Percentiles rank a stretch among this genome's conserved stretches.
phyloP scores from a whole-genome alignment of 2,888 invertebrate genomes.

The Noctua pronuba region DNA sequence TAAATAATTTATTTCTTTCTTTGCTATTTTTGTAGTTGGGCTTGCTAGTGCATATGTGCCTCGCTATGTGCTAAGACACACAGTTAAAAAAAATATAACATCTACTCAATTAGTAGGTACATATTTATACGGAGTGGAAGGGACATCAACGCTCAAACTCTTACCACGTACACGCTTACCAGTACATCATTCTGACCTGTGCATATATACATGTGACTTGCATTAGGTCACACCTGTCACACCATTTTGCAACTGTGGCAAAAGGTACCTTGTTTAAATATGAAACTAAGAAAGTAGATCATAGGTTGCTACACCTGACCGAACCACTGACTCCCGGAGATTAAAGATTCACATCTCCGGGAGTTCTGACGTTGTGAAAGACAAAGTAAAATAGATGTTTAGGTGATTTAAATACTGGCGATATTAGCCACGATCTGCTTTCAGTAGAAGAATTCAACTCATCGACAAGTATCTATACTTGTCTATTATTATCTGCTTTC shows the following conservation, averaged over 20 bases:
- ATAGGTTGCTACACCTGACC: neutral
- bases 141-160: too few relatives aligned
- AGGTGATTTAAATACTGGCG: neutral
- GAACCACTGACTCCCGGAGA: too few relatives aligned
- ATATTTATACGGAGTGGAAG: too few relatives aligned
- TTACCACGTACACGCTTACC: too few relatives aligned
- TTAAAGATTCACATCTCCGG: neutral
- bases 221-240: neutral
- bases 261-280: neutral
- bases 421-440: neutral
- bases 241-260: neutral
- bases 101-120: neutral
- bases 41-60: neutral
- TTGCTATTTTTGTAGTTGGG: too few relatives aligned
- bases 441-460: neutral
- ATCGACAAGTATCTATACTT: too few relatives aligned
- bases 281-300: neutral
- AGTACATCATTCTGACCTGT: too few relatives aligned
- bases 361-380: neutral
- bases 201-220: neutral
- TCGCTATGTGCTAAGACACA: neutral
- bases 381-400: neutral
- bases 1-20: too few relatives aligned
- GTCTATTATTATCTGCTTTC: too few relatives aligned
- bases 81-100: neutral